Conservation (phyloP, 2,888 invertebrate genomes). For the Chaitophorus viminalis region DNA sequence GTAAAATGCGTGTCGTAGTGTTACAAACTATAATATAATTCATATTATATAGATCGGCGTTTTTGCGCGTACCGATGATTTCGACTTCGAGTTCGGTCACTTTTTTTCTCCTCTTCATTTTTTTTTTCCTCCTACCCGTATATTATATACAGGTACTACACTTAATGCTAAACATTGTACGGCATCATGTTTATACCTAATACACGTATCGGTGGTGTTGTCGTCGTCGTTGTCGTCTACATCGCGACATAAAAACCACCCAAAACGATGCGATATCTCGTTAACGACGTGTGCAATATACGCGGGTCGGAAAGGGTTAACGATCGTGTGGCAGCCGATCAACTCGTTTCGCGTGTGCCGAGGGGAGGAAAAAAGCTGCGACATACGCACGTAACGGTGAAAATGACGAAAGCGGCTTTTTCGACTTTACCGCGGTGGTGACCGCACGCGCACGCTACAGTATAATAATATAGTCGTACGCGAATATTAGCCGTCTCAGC, state of each 20-base stretch:
- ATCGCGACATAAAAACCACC: conserved; percentile 13
- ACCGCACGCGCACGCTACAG: no score
- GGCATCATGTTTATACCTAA: no score
- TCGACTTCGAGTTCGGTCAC: no score
- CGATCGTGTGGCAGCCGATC: conserved; percentile 2
- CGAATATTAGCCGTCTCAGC: not conserved
- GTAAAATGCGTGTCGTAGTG: not conserved
- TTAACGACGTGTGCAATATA: conserved; percentile 20
- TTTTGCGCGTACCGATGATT: not conserved
- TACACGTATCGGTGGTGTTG: no score
- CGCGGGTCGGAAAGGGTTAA: conserved; percentile 53
- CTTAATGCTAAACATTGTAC: not conserved
- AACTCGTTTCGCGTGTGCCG: not conserved
- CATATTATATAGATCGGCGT: not conserved
- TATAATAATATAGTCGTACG: no score
- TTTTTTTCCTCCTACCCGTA: not conserved
- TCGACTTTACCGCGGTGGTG: not conserved
- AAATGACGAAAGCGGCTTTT: not conserved
- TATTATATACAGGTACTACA: no score
- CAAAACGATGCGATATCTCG: not conserved
- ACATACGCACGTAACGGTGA: not conserved
- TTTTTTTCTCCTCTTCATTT: no score
- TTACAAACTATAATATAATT: no score
- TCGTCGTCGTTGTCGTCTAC: not conserved
- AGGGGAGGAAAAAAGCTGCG: not conserved